These are phyloP conservation scores for Scytalopus superciliaris DNA, from an alignment of 2,113 vertebrate genomes.

Conservation along the genomic window DNA sequence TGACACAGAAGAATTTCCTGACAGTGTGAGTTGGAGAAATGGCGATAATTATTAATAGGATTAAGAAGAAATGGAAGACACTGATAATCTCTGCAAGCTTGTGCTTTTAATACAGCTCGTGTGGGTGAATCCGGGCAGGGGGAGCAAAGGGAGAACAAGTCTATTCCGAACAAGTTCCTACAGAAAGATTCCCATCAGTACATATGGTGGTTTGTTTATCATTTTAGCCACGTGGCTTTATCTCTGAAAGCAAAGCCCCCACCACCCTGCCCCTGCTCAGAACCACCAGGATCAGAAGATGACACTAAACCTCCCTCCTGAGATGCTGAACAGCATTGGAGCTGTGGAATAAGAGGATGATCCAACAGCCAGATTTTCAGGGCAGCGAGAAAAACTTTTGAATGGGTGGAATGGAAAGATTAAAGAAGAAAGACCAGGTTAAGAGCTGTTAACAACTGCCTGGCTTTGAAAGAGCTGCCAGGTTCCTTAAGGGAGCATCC, in stretches of 20 bases:
- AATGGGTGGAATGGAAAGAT: background rate
- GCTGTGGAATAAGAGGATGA: background rate
- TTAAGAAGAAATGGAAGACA: background rate
- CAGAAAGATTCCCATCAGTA: background rate
- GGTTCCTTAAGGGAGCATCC: background rate
- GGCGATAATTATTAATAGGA: slow-evolving; percentile 20
- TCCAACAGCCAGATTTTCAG: background rate
- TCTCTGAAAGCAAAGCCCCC: background rate
- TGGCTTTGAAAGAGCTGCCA: background rate
- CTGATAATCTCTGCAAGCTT: background rate
- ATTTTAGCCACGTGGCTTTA: background rate
- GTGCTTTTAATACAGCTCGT: background rate
- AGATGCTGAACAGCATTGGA: background rate
- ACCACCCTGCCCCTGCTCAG: background rate
- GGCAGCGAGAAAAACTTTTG: background rate
- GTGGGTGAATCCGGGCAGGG: background rate
- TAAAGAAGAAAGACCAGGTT: background rate
- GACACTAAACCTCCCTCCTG: background rate
- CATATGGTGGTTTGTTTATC: background rate
- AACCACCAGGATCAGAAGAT: no score
- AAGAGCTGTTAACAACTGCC: background rate
- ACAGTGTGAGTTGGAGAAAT: background rate
- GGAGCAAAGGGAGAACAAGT: background rate
- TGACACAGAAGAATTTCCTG: background rate
- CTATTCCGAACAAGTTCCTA: background rate